A percentile compares a stretch with the other conserved stretches of the same genome.
Evolutionary conservation across 2,113 vertebrate genomes (phyloP).

Genomic region (Microtus pennsylvanicus): DNA sequence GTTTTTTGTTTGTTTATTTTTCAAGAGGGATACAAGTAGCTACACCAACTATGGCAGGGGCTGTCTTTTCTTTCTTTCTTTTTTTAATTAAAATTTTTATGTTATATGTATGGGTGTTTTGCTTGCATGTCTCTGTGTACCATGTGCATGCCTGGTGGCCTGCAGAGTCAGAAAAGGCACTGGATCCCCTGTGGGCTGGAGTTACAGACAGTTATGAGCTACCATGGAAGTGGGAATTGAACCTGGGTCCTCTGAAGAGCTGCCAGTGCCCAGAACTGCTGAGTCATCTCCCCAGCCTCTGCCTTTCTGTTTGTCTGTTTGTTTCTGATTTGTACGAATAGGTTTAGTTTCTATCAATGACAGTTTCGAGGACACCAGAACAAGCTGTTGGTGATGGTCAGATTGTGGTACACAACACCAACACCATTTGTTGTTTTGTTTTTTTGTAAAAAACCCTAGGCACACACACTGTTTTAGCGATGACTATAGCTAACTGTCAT

Average conservation of each 20-base stretch:
- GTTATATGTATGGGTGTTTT: neutral
- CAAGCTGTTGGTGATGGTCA: neutral
- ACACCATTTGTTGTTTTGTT: neutral
- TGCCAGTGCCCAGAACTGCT: neutral
- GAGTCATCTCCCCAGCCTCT: neutral
- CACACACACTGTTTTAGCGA: neutral
- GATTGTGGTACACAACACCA: neutral
- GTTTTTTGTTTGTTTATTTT: neutral
- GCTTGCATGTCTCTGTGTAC: neutral
- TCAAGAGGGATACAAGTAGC: neutral
- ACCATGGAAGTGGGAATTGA: neutral
- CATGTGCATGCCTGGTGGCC: neutral
- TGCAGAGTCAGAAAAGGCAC: neutral
- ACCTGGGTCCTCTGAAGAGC: neutral
- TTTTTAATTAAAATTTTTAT: neutral
- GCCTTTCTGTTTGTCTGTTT: neutral
- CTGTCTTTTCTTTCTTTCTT: neutral
- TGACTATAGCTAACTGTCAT: too few species aligned
- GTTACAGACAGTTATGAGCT: neutral
- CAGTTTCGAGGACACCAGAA: neutral
- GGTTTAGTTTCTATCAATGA: neutral
- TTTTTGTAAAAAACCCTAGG: neutral
- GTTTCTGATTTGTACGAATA: conserved; percentile 2
- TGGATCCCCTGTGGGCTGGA: neutral
- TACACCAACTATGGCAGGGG: neutral